Base-by-base conservation (phyloP, 2,797 vertebrate species). In the Bradypodion pumilum region DNA sequence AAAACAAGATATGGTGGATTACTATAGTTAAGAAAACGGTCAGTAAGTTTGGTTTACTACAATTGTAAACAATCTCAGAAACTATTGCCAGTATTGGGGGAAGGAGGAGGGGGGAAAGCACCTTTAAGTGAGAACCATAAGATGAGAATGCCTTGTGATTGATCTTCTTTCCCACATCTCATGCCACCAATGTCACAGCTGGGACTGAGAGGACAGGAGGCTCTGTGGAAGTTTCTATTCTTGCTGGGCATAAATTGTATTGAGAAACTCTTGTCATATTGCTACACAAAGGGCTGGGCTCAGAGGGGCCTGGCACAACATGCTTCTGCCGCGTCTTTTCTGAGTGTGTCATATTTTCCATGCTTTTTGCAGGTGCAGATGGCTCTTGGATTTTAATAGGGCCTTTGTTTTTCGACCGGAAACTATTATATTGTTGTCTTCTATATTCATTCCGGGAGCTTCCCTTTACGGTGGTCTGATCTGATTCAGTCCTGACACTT, bases 141-240 rank as follows among this genome's bases (percentile, higher is more conserved):
- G 93, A 89, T 32, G 37, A 90, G 88, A 89, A 88, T 80, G 46
- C 63, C 89, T 78, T 79, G 65, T 25, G 68, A 85, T 82, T 88
- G 92, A 87, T 46, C 16, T 66, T 91, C 80, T 74, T 78, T 87
- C 25, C 40, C 85, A 59, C 42, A 62, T 1, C 89, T 95, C 91
- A 96, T 90, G 96, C 96, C 90, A 96, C 96, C 92, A 96, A 72
- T 5, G 96, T 96, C 91, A 96, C 94, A 80, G 95, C 93, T 19
- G 95, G 95, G 80, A 96, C 94, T 0, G 96, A 94, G 79, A 96
- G 95, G 74, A 96, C 95, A 1, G 95, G 78, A 32, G 95, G 87
- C 10, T 96, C 95, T 37, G 94, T 78, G 59, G 96, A 92, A 49
- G 94, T 93, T 80, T 96, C 96, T 89, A 94, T 95, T 79, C 94